Base-by-base conservation (phyloP, 2,113 vertebrate species). In the Protobothrops mucrosquamatus region DNA sequence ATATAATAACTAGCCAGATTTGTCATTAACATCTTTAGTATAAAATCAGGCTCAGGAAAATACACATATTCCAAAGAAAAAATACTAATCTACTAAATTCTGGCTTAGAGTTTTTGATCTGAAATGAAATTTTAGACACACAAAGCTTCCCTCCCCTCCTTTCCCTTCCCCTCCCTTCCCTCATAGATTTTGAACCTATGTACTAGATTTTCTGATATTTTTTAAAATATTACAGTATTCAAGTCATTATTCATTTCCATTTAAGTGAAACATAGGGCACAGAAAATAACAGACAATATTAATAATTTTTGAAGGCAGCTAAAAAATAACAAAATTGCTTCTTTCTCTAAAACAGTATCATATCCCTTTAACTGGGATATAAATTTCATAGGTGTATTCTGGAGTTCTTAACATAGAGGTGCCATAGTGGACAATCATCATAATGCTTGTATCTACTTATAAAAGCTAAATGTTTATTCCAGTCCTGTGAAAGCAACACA, bases 1-100 rank as follows among this genome's bases (percentile, higher is more conserved):
- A 91, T 95, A 91, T 52, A 93, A 93, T 89, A 93, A 9, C 10
- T 43, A 34, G 52, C 23, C 24, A 59, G 18, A 48, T 51, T 34
- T 85, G 54, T 57, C 43, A 51, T 88, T 51, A 89, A 89, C 26
- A 90, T 1, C 86, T 20, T 43, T 85, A 90, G 86, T 14, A 89
- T 20, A n/a, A 52, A 51, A 22, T 54, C 15, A 54, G 9, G 6
- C 56, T 85, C 10, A 26, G 54, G 52, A 81, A 57, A 29, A 43
- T 81, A 14, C 23, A 85, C 22, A 43, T 64, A 61, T 86, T 85
- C 54, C 48, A 34, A 48, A 7, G 15, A 56, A 86, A 34, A 24
- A n/a, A 39, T 74, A 56, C 52, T 59, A 69, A 85, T n/a, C n/a
- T 29, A 54, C 54, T 64, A 61, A 90, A 85, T 61, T 11, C 88